Conservation (phyloP, 2,888 invertebrate genomes). For the Ceramica pisi region DNA sequence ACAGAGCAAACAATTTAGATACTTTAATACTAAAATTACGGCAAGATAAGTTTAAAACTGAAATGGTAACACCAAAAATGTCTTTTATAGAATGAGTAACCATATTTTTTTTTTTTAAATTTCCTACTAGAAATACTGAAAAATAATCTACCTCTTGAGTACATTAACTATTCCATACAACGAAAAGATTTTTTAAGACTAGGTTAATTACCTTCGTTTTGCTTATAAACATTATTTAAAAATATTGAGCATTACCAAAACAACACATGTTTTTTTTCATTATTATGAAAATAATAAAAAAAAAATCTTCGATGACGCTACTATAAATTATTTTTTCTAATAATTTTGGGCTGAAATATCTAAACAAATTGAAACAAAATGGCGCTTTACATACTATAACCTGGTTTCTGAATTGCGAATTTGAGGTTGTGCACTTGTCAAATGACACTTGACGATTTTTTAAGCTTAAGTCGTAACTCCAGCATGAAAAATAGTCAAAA, state of each 20-base stretch:
- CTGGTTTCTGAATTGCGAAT: neutral
- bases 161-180: slow-evolving; percentile 65
- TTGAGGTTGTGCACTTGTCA: neutral
- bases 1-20: neutral
- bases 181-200: slow-evolving; percentile 66
- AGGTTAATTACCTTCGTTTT: slow-evolving; percentile 60
- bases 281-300: neutral
- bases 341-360: no score
- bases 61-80: slow-evolving; percentile 20
- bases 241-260: slow-evolving; percentile 47
- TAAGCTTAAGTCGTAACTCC: no score
- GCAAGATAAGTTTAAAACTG: slow-evolving; percentile 47
- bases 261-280: neutral
- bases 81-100: slow-evolving; percentile 22
- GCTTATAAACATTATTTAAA: slow-evolving; percentile 56
- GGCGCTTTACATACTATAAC: neutral
- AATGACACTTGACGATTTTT: no score
- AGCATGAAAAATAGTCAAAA: neutral
- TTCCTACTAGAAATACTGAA: slow-evolving; percentile 38
- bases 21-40: slow-evolving; percentile 48
- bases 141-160: slow-evolving; percentile 9
- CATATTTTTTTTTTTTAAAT: slow-evolving; percentile 5
- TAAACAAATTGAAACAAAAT: neutral
- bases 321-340: neutral
- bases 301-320: neutral